Percentiles rank a stretch among this genome's conserved stretches.
These are phyloP conservation scores for Strigamia crassipes DNA, from an alignment of 2,888 invertebrate species.

Conservation along the genomic window DNA sequence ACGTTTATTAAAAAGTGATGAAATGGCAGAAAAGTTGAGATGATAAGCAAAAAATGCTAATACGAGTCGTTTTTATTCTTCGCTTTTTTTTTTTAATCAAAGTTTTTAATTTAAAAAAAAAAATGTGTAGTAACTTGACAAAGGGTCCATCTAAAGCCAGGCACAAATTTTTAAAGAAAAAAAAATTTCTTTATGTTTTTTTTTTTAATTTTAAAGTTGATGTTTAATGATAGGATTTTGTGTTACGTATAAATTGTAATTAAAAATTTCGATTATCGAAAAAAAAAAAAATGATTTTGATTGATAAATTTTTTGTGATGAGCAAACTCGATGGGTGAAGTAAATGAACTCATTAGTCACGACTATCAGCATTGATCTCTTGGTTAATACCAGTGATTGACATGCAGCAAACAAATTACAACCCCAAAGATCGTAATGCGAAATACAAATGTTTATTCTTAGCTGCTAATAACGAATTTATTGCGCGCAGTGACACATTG, in stretches of 20 bases:
- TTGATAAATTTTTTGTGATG: neutral
- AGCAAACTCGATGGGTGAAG: neutral
- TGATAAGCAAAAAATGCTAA: neutral
- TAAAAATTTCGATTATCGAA: no score
- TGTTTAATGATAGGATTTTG: no score
- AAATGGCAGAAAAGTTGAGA: neutral
- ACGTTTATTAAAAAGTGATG: neutral
- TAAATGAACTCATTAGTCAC: neutral
- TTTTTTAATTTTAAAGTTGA: no score
- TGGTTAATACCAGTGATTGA: neutral
- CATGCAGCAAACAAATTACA: neutral
- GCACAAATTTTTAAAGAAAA: no score
- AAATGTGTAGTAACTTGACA: no score
- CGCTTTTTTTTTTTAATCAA: neutral
- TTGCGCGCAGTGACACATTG: neutral
- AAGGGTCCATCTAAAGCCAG: no score
- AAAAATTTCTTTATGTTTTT: no score
- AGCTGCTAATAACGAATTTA: neutral
- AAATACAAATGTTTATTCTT: neutral
- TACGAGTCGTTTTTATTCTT: neutral
- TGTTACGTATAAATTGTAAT: no score
- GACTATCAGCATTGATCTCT: neutral
- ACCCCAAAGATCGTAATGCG: neutral
- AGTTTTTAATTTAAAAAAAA: no score
- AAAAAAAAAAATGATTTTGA: neutral